Base-by-base conservation (phyloP, 2,113 vertebrate species). In the Oophaga pumilio region DNA sequence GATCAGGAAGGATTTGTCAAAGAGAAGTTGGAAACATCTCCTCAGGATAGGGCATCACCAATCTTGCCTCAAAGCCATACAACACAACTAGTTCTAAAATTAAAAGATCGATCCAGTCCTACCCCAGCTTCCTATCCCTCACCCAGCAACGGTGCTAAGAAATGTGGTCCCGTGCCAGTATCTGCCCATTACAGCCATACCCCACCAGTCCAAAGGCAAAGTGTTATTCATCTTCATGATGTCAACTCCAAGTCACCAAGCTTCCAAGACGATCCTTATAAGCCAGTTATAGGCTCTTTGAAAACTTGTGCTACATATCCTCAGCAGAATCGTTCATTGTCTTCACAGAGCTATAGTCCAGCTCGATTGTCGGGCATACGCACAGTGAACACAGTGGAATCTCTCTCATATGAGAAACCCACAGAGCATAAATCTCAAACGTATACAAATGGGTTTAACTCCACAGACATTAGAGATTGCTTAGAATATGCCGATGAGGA, bases 301-400 rank as follows among this genome's bases (percentile, higher is more conserved):
- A 97, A 98, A 89, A 98, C 97, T 6, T 99, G 98, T 71, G 97
- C 98, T 94, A 99, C 98, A 0, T 99, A 99, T 91, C 98, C 98
- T 15, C 98, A 99, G 89, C 97, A 99, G 93, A 99, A 98, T 94
- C 96, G 97, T 50, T 97, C 98, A 0, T 94, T 99, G 94, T 99
- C 97, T 2, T 99, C 98, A 33, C 97, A 99, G 90, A 98, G 96
- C 91, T 99, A 99, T 90, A 98, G 97, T 93, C 97, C 98, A 0
- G 96, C 96, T 15, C 96, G 97, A 50, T 90, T 97, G 90, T 95
- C 96, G 0, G 96, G 96, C 17, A 93, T 98, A 90, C 97, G 96
- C 84, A 96, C 96, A 0, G 94, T 96, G 89, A 96, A 97, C 93
- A 95, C 95, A 0, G 94, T 96, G 77, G 97, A 97, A 86, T 94